phyloP scores from a whole-genome alignment of 2,797 vertebrate genomes.

The Leuciscus waleckii region DNA sequence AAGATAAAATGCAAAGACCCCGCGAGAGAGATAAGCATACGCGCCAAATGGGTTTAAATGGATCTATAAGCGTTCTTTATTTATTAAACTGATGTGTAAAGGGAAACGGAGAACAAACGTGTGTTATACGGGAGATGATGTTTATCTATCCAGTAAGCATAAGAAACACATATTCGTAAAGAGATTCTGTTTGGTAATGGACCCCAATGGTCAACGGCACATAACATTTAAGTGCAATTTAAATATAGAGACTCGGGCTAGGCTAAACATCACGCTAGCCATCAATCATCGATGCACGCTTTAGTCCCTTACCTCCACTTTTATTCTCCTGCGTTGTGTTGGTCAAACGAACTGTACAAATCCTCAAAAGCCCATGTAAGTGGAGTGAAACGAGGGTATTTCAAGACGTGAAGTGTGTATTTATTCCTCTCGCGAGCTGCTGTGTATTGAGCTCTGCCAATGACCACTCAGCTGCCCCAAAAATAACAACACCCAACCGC shows the following conservation, averaged over 20 bases:
- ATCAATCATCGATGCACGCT: constrained; percentile 41
- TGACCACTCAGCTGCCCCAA: constrained; percentile 76
- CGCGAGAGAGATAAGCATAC: not conserved
- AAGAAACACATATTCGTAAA: not conserved
- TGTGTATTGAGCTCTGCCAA: constrained; percentile 82
- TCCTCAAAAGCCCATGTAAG: constrained; percentile 34
- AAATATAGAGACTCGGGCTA: constrained; percentile 28
- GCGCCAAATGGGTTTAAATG: not conserved
- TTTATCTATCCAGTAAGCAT: not conserved
- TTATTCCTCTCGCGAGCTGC: constrained; percentile 58
- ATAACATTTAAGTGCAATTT: constrained; percentile 12
- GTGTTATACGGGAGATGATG: not conserved
- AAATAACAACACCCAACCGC: constrained; percentile 60
- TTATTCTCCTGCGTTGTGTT: not conserved
- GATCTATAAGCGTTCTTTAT: not conserved
- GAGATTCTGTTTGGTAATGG: not conserved
- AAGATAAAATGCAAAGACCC: not conserved
- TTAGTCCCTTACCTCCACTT: constrained; percentile 41
- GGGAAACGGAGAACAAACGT: not conserved
- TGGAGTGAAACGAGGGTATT: not conserved
- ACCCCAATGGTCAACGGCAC: not conserved
- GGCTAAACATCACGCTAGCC: constrained; percentile 48
- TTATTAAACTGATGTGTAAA: not conserved
- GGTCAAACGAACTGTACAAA: not conserved
- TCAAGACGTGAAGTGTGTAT: constrained; percentile 1